phyloP scores from a whole-genome alignment of 2,888 invertebrate genomes.

The Graphium colonna region DNA sequence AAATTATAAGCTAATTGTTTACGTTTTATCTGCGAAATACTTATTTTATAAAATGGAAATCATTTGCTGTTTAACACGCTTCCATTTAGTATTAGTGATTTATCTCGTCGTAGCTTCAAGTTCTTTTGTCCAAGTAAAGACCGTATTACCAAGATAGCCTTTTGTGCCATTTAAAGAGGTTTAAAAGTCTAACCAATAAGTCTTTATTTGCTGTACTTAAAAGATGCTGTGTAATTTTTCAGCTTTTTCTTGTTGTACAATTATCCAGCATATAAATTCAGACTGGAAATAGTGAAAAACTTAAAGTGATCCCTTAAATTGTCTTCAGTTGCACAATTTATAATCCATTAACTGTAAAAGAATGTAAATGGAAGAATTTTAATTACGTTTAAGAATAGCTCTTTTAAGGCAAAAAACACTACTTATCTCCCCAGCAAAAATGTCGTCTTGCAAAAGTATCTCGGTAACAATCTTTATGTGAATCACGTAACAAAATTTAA shows the following conservation, averaged over 20 bases:
- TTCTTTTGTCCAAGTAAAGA: not conserved
- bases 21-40: too few species aligned
- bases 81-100: not conserved
- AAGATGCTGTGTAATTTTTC: too few species aligned
- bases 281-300: not conserved
- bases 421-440: not conserved
- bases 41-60: constrained; percentile 9
- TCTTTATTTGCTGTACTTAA: too few species aligned
- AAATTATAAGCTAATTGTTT: too few species aligned
- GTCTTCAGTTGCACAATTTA: not conserved
- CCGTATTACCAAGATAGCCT: too few species aligned
- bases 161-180: too few species aligned
- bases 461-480: not conserved
- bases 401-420: not conserved
- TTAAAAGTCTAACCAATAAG: too few species aligned
- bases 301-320: not conserved
- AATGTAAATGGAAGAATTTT: not conserved
- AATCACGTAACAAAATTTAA: too few species aligned
- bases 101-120: not conserved
- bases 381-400: not conserved
- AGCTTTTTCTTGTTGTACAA: not conserved
- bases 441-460: not conserved
- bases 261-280: not conserved
- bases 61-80: constrained; percentile 4
- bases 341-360: not conserved